phyloP scores from a whole-genome alignment of 2,113 vertebrate species.

The Numida meleagris region DNA sequence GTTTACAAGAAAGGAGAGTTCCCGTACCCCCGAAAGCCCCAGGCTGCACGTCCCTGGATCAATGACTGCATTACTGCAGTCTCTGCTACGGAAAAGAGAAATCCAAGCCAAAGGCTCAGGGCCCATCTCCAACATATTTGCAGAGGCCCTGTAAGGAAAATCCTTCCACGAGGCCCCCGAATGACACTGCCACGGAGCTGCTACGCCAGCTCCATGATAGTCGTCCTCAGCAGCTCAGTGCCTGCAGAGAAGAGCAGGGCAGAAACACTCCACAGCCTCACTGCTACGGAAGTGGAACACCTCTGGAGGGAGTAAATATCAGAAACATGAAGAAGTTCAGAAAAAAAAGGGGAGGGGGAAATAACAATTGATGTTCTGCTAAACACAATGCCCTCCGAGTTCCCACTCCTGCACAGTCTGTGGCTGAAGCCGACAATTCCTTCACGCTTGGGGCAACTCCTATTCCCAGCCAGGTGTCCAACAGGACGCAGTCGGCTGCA shows the following conservation, averaged over 20 bases:
- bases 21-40: constrained; percentile 47
- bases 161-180: constrained; percentile 43
- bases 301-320: not conserved
- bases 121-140: constrained; percentile 73
- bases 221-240: accelerated
- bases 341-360: not conserved
- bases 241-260: not conserved
- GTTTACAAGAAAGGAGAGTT: constrained; percentile 54
- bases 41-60: constrained; percentile 70
- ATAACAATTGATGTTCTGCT: accelerated
- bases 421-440: not conserved
- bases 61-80: constrained; percentile 53
- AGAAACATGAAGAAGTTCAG: not conserved
- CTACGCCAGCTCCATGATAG: not conserved
- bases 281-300: not conserved
- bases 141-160: constrained; percentile 76
- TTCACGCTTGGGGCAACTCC: not conserved
- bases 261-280: not conserved
- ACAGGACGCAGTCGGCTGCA: accelerated
- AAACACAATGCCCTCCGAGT: not conserved
- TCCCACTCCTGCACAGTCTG: not conserved
- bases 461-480: constrained; percentile 44
- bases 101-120: constrained; percentile 71
- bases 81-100: constrained; percentile 74
- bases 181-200: not conserved